Base-by-base conservation (phyloP, 2,888 invertebrate genomes). In the Agonopterix heracliana region DNA sequence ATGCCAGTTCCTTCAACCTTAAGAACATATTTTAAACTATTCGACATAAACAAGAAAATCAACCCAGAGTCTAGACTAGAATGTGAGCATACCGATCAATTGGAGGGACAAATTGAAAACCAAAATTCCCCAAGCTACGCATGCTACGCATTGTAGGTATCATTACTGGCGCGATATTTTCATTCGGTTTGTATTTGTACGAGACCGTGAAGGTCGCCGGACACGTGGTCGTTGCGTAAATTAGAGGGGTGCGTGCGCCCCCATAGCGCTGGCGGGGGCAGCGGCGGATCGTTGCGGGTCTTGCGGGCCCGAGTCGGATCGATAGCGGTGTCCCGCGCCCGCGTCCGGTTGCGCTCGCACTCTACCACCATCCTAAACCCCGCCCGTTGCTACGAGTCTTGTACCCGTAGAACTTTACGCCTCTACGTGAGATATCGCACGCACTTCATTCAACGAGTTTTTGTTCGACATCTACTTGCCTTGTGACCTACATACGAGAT, bases 161-260 rank as follows among this genome's bases (percentile, higher is more conserved):
- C 26, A 26, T 26, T 26, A 26, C 26, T 26, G 26, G 26, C 26
- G 26, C 26, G 26, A 26, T 26, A 26, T 26, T 26, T 26, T 26
- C 26, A 26, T 26, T 26, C 26, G 26, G 26, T 38, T 9, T 38
- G 38, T 59, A 55, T 61, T 69, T 62, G 54, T 51, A 57, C 54
- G 58, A 60, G 56, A 54, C 60, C 63, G 68, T 75, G 74, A 78
- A 78, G 78, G 74, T 74, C 74, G 70, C 56, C 53, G 59, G 68
- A 70, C 76, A 78, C 74, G 75, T 79, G 77, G 71, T 68, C 61
- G 60, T 61, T 60, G 73, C 66, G 71, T 75, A 69, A 68, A 69
- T 63, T 68, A 62, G 64, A 67, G 60, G 68, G 71, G 68, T 55
- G 47, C 46, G 43, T 51, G 36, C 40, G 35, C 11, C 44, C 46